phyloP scores from a whole-genome alignment of 2,888 invertebrate genomes.

The Ecliptopera silaceata region DNA sequence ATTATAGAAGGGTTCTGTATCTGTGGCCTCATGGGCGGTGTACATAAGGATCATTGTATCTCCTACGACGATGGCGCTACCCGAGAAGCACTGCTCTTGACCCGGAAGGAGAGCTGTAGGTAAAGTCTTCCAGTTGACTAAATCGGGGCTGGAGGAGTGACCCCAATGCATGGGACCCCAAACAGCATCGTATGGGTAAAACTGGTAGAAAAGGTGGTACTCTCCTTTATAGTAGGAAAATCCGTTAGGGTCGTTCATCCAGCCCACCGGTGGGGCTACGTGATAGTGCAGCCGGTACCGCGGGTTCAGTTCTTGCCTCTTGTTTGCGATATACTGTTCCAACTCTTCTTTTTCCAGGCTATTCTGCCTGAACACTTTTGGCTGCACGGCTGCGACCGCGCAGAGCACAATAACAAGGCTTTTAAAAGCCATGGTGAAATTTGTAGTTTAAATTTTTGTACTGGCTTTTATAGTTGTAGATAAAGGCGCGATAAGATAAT shows the following conservation, averaged over 20 bases:
- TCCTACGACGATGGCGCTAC: conserved; percentile 68
- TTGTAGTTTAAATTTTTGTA: conserved; percentile 6
- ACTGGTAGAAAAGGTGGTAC: conserved; percentile 81
- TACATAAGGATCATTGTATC: conserved; percentile 67
- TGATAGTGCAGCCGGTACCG: conserved; percentile 69
- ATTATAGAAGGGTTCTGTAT: conserved; percentile 56
- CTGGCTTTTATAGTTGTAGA: conserved; percentile 21
- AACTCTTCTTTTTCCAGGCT: conserved; percentile 46
- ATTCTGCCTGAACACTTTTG: conserved; percentile 41
- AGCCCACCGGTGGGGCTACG: conserved; percentile 72
- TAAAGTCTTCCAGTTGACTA: conserved; percentile 75
- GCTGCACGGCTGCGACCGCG: conserved; percentile 39
- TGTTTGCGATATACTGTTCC: conserved; percentile 62
- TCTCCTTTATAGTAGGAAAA: conserved; percentile 76
- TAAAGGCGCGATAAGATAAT: conserved; percentile 32
- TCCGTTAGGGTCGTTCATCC: conserved; percentile 84
- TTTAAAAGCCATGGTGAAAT: conserved; percentile 22
- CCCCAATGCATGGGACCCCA: conserved; percentile 83
- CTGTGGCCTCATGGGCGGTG: conserved; percentile 54
- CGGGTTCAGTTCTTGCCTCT: conserved; percentile 58
- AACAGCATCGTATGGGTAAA: conserved; percentile 70
- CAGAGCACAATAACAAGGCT: conserved; percentile 36
- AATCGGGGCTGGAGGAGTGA: conserved; percentile 70
- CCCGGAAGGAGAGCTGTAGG: conserved; percentile 78
- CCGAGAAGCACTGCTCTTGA: conserved; percentile 72